phyloP scores from a whole-genome alignment of 1,140 invertebrate species.

The Drosophila kepulauana region DNA sequence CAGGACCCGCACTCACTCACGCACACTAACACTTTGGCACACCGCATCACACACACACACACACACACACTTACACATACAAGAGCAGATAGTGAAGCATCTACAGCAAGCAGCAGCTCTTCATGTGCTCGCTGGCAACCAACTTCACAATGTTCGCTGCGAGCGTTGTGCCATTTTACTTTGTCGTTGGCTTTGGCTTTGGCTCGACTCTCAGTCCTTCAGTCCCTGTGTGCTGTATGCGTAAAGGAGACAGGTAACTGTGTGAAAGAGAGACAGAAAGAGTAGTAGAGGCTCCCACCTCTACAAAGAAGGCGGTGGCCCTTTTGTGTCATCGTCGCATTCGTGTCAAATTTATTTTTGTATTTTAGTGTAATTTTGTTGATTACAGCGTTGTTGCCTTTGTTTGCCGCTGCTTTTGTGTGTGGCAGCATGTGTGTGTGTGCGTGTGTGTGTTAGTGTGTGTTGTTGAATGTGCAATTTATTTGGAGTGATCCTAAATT shows the following conservation, averaged over 20 bases:
- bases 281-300: not conserved
- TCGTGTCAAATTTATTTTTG: conserved; percentile 82
- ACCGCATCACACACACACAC: conserved; percentile 7
- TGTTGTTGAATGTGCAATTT: conserved; percentile 71
- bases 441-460: conserved; percentile 25
- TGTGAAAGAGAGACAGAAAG: not conserved
- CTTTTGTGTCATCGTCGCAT: conserved; percentile 80
- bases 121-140: conserved; percentile 56
- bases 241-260: conserved; percentile 14
- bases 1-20: conserved; percentile 38
- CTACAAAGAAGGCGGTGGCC: conserved; percentile 3
- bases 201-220: not conserved
- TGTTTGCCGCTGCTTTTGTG: conserved; percentile 32
- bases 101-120: conserved; percentile 45
- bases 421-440: not conserved
- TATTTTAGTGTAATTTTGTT: conserved; percentile 83
- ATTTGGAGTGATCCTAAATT: conserved; percentile 74
- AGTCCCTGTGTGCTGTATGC: not conserved
- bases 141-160: conserved; percentile 69
- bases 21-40: conserved; percentile 16
- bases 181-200: conserved; percentile 37
- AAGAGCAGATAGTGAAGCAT: conserved; percentile 11
- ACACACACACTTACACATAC: conserved; percentile 16
- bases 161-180: conserved; percentile 75
- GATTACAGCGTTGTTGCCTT: conserved; percentile 74